These are phyloP conservation scores for Scophthalmus maximus DNA, from an alignment of 2,113 vertebrate species.

Conservation along the genomic window DNA sequence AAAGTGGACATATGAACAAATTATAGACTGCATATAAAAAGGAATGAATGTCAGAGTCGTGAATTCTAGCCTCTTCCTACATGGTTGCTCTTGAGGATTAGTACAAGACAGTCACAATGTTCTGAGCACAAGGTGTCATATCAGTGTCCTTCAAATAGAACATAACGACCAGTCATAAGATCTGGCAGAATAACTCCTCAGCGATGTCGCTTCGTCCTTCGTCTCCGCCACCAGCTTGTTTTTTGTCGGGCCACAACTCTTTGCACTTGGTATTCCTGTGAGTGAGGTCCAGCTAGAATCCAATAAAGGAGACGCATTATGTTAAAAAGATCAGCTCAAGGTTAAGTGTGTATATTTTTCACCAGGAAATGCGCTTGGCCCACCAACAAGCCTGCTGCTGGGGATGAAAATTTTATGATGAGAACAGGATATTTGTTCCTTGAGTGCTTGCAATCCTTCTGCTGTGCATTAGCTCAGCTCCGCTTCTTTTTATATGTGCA, in stretches of 20 bases:
- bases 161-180: slow-evolving; percentile 11
- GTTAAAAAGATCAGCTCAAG: slow-evolving; percentile 67
- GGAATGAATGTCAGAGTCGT: no score
- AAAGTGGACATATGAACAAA: no score
- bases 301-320: slow-evolving; percentile 50
- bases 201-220: slow-evolving; percentile 26
- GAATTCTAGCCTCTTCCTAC: background rate
- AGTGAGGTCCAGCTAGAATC: slow-evolving; percentile 40
- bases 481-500: background rate
- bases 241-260: slow-evolving; percentile 20
- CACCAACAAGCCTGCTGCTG: slow-evolving; percentile 31
- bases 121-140: slow-evolving; percentile 8
- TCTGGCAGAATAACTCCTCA: background rate
- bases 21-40: no score
- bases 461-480: slow-evolving; percentile 55
- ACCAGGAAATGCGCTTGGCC: slow-evolving; percentile 39
- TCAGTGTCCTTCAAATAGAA: slow-evolving; percentile 10
- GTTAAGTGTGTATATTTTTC: slow-evolving; percentile 66
- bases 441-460: slow-evolving; percentile 57
- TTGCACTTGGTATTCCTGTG: slow-evolving; percentile 45
- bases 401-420: slow-evolving; percentile 71
- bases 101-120: background rate
- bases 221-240: slow-evolving; percentile 2
- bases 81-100: slow-evolving; percentile 5
- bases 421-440: slow-evolving; percentile 71